Base-by-base conservation (phyloP, 1,140 invertebrate genomes). In the Magallana gigas region DNA sequence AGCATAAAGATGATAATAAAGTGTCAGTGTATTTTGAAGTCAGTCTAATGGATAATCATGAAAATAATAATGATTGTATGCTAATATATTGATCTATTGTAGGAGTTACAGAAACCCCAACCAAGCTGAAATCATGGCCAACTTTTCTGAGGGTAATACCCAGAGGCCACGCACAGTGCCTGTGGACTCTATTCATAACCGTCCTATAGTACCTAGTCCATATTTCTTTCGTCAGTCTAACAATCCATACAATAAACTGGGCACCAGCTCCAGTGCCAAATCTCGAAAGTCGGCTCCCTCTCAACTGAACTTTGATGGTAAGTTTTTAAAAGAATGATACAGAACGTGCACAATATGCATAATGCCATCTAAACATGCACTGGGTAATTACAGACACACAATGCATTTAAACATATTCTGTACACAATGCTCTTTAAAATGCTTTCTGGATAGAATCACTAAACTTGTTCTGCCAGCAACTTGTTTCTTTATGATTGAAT, bases 41-140 rank as follows among this genome's bases (percentile, higher is more conserved):
- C 14, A 16, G 14, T 18, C 62, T 64, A 18, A 64, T 64, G 14
- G 14, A 64, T 64, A 64, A 64, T 16, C 14, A 14, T 64, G 62
- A 16, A 48, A 48, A 48, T 48, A 48, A 48, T 48, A 48, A 48
- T 48, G 36, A 48, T 48, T 48, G 36, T 48, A 48, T 48, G 36
- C 36, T 48, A 4, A 48, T 48, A 48, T 48, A 48, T 23, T 18
- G 8, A 18, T 80, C 57, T 57, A 58, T 88, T 83, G 59, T 85
- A 92, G 91, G 84, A 91, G 91, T 88, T 92, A 92, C 81, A 86
- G 91, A 85, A 92, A 92, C 82, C 91, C 91, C 1, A 90, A 90
- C 57, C 87, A 89, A 84, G 91, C 91, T 14, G 91, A 92, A 86
- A 91, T 92, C 62, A 85, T 92, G 85, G 89, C 91, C 12, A 90